Evolutionary conservation across 2,888 invertebrate genomes (phyloP), one percentile per base, ranked within the genome.

Genomic region (Noctua janthe): DNA sequence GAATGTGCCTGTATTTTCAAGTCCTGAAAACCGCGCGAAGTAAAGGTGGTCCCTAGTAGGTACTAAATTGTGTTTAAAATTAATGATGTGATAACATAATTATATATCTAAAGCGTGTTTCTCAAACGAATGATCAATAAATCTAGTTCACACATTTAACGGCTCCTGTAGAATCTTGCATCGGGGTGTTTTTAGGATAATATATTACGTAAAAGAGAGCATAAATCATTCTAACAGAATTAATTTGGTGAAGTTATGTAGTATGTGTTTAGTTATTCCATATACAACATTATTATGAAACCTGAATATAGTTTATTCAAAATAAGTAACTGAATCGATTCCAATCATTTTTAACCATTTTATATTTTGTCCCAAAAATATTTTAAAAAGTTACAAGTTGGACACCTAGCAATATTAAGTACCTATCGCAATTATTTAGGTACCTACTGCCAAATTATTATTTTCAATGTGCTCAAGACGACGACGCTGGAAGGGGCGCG

Each of bases 51-150:
- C 64, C 17, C 35, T 64, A 1, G 35, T 62, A 62, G 15, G 29
- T 35, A 54, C 43, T 35, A 47, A 78, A 47, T 54, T 47, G 54
- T 78, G 7, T 39, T 39, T 64, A 10, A 51, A 77, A 80, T 64
- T 62, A 29, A 80, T 29, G 51, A 43, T 17, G 51, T 29, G 77
- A 23, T 17, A 51, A 80, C 17, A 35, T 29, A 23, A 43, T 47
- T 69, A 70, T 72, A 17, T 39, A n/a, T 29, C 23, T 47, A 20
- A 6, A 67, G 20, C 15, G 15, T 81, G n/a, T 47, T 51, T 35
- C n/a, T 71, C 23, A 62, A 81, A 79, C 62, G 1, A 81, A 81
- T 71, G 62, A 49, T 39, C 82, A 23, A 73, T 82, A 56, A 82
- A 82, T 80, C 47, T 82, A 49, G n/a, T 66, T 62, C 43, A 69